Percentiles rank a stretch among this genome's conserved stretches.
These are phyloP conservation scores for Lepilemur septentrionalis DNA, from an alignment of 2,797 vertebrate genomes.

Conservation along the genomic window DNA sequence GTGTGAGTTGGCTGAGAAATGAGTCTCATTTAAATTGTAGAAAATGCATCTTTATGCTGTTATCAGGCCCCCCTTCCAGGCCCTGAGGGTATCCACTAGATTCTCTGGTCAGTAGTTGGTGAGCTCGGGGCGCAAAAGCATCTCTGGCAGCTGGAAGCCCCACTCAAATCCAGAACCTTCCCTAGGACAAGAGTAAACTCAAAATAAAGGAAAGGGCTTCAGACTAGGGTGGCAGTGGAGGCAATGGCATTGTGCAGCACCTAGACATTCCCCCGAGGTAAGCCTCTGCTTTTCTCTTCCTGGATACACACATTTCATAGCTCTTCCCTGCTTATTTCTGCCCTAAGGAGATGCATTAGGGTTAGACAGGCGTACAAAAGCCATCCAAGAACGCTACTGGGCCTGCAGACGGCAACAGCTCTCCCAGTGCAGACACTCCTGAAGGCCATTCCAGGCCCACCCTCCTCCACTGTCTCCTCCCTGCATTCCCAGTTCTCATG, in stretches of 20 bases:
- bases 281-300: neutral
- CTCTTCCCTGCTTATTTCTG: neutral
- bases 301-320: neutral
- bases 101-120: neutral
- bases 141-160: neutral
- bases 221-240: neutral
- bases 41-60: neutral
- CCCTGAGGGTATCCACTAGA: neutral
- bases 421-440: neutral
- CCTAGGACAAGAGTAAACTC: neutral
- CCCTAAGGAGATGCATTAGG: neutral
- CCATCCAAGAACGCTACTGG: neutral
- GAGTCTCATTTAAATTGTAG: slow-evolving; percentile 49
- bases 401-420: neutral
- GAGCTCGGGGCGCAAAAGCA: neutral
- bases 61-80: neutral
- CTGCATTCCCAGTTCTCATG: neutral
- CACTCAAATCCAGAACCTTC: neutral
- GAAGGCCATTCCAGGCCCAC: neutral
- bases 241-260: neutral
- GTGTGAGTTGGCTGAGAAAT: slow-evolving; percentile 17
- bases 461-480: neutral
- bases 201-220: neutral
- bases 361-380: neutral
- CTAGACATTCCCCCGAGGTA: neutral